Evolutionary conservation across 1,140 invertebrate species (phyloP).

Genomic region (Lysiphlebus fabarum): DNA sequence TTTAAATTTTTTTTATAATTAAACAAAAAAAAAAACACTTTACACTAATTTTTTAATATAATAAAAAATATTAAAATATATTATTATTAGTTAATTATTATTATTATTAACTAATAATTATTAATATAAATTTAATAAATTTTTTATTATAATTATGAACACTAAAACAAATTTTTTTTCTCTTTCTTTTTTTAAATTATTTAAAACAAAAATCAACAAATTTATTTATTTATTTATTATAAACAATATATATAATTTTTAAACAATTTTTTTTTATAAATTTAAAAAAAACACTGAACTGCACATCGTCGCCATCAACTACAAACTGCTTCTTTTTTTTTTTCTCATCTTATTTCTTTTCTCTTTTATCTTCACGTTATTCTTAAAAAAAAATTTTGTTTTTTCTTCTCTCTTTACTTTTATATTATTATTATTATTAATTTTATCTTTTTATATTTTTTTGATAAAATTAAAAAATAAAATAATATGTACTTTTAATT

Average conservation of each 20-base stretch:
- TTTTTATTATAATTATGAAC: no score
- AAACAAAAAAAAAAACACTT: no score
- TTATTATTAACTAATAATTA: no score
- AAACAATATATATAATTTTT: no score
- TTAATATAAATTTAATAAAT: no score
- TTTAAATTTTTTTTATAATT: no score
- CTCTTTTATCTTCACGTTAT: background rate
- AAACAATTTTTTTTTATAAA: no score
- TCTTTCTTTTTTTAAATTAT: background rate
- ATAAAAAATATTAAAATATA: no score
- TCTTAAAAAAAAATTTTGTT: background rate
- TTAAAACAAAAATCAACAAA: slow-evolving; percentile 16
- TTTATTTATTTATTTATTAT: slow-evolving; percentile 9
- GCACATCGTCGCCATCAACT: slow-evolving; percentile 26
- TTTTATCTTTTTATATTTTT: background rate
- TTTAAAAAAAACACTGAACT: slow-evolving; percentile 21
- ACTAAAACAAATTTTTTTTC: no score
- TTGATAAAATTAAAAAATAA: no score
- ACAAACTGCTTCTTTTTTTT: slow-evolving; percentile 16
- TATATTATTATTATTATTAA: background rate
- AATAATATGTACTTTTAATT: background rate
- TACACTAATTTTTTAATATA: no score
- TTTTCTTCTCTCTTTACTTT: background rate
- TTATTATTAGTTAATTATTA: no score
- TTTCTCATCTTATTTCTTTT: slow-evolving; percentile 1